Evolutionary conservation across 2,888 invertebrate genomes (phyloP), one percentile per base, ranked within the genome.

Genomic region (Micoletzkya japonica): DNA sequence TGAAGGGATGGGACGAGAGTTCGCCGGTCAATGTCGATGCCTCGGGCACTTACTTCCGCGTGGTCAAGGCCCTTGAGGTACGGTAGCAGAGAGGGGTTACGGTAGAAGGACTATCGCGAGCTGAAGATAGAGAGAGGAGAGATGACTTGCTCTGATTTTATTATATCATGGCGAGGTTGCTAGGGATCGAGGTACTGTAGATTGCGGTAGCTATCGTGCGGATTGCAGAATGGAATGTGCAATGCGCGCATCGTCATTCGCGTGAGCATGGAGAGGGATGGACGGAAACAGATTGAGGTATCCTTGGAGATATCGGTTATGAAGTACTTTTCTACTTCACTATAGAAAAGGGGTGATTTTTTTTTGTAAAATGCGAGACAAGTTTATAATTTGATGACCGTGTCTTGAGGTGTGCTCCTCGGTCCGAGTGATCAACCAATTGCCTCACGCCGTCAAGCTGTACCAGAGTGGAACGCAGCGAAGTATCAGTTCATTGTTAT

Each of bases 11-110:
- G 94, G 90, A 91, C 76, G 88, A 90, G 44, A 90, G 93, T 64
- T 91, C 91, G 77, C 94, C 96, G 0, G 92, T 98, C 24, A 93
- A 94, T 10, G 93, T 98, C 0, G 97, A 98, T 87, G 91, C 93
- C 86, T 95, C 96, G 30, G 97, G 97, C 2, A 90, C 92, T 56
- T 97, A 92, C 88, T 97, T 96, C 82, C 83, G 89, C 60, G 83
- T 87, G 59, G 86, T 87, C 28, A 78, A 77, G 60, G 75, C 77
- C n/a, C 54, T 73, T 10, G 72, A 73, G 71, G 76, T 76, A 52
- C n/a, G 30, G 30, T 36, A 30, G 52, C 1, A 1, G 26, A 24
- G 14, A 58, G 7, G 24, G 32, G 28, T 14, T 66, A 54, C 64
- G 52, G 64, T 66, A 66, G 54, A 36, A 4, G 14, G n/a, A 0